These are phyloP conservation scores for Hydractinia symbiolongicarpus DNA, from an alignment of 30 jellyfish, hydroid and myxozoan species.

Conservation along the genomic window DNA sequence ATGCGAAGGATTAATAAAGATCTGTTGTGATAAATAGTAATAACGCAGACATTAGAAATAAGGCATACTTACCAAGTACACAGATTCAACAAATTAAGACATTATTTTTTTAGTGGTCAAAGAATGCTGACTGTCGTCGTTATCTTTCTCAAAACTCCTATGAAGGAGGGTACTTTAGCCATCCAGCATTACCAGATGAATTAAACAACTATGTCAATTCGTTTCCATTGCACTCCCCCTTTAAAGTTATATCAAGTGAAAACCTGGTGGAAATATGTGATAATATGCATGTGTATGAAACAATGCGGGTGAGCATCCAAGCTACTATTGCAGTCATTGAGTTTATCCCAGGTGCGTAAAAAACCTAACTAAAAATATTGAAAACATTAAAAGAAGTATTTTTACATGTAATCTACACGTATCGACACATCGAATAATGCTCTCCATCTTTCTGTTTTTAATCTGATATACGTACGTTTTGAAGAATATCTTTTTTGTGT, in stretches of 20 bases:
- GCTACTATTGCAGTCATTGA: background rate
- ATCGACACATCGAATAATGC: no score
- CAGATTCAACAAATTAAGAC: no score
- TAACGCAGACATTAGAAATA: no score
- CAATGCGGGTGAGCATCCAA: background rate
- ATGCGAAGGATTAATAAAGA: no score
- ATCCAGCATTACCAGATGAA: conserved; percentile 23
- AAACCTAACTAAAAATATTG: no score
- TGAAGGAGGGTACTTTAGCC: conserved; percentile 16
- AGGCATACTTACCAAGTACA: no score
- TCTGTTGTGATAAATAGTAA: no score
- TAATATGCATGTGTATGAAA: conserved; percentile 3
- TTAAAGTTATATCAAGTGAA: conserved; percentile 6
- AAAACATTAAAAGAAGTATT: no score
- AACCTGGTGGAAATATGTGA: background rate
- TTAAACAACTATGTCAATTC: background rate
- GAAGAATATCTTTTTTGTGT: no score
- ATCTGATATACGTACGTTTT: no score
- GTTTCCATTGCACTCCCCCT: background rate
- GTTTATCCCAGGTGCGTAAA: background rate
- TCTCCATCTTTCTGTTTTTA: no score
- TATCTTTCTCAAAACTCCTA: background rate
- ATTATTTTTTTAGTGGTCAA: background rate
- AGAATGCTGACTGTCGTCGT: background rate
- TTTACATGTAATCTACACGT: no score